Base-by-base conservation (phyloP, 2,113 vertebrate genomes). In the Corapipo altera region DNA sequence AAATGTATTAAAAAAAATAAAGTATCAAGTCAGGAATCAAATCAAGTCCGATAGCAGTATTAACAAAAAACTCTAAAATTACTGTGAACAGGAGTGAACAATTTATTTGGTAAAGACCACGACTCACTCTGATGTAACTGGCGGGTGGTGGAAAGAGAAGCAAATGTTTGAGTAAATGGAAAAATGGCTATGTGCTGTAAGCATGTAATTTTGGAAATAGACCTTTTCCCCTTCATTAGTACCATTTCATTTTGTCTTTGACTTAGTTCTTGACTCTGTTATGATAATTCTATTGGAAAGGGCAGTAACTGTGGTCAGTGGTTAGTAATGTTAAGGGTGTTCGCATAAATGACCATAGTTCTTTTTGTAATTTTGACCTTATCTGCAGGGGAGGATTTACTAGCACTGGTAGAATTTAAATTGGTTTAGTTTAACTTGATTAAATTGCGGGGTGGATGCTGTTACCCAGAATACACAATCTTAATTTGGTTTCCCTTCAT, bases 401-500 rank as follows among this genome's bases (percentile, higher is more conserved):
- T 37, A 52, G 48, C 35, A 61, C 18, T 0, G 0, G 28, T 33
- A 91, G 55, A 83, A 83, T 85, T 58, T 73, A 39, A 83, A 80
- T 77, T 70, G 26, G 59, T 83, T 91, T 93, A 77, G 41, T 85
- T 93, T 46, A 66, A 59, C 55, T 71, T 93, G 75, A 88, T 90
- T 90, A 64, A 74, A 80, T 91, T 85, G 32, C 30, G 51, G 32
- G 22, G 32, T 93, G 67, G 51, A 71, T 4, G 4, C 62, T 86
- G 30, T 85, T 91, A 58, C 51, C 83, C 33, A 33, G 35, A 88
- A 66, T 44, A 85, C 3, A 3, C 21, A 58, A 24, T 28, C 67
- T 93, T 85, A 70, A 80, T 95, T 79, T 88, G 16, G 8, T 93
- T 94, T 95, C 51, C 33, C 37, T 81, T 95, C 12, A 39, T 91